A percentile compares a stretch with the other conserved stretches of the same genome.
phyloP scores from a whole-genome alignment of 2,113 vertebrate genomes.

The Cavia porcellus region DNA sequence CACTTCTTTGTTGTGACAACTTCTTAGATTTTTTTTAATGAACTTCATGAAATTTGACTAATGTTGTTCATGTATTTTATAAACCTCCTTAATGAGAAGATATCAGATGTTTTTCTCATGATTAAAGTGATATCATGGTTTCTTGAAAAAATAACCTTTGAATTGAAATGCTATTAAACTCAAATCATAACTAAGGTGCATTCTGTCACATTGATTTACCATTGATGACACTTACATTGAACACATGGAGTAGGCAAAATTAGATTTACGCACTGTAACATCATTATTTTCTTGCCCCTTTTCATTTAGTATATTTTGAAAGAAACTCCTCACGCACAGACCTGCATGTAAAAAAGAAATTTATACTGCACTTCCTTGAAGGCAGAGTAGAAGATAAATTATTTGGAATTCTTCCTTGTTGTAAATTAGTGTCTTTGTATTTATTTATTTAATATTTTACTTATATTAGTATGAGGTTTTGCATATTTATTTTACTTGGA shows the following conservation, averaged over 20 bases:
- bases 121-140: not conserved
- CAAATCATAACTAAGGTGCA: no score
- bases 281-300: not conserved
- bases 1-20: not conserved
- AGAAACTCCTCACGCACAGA: not conserved
- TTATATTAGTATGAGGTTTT: not conserved
- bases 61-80: not conserved
- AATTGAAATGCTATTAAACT: not conserved
- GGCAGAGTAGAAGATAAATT: no score
- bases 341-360: not conserved
- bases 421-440: not conserved
- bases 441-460: not conserved
- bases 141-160: not conserved
- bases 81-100: not conserved
- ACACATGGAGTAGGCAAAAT: not conserved
- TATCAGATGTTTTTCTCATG: not conserved
- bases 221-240: not conserved
- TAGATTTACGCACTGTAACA: not conserved
- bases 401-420: not conserved
- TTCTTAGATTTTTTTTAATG: not conserved
- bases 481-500: not conserved
- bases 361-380: not conserved
- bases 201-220: not conserved
- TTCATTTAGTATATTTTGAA: not conserved
- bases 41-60: not conserved